Percentiles rank a stretch among this genome's conserved stretches.
These are phyloP conservation scores for Cichladusa arquata DNA, from an alignment of 2,113 vertebrate species.

Conservation along the genomic window DNA sequence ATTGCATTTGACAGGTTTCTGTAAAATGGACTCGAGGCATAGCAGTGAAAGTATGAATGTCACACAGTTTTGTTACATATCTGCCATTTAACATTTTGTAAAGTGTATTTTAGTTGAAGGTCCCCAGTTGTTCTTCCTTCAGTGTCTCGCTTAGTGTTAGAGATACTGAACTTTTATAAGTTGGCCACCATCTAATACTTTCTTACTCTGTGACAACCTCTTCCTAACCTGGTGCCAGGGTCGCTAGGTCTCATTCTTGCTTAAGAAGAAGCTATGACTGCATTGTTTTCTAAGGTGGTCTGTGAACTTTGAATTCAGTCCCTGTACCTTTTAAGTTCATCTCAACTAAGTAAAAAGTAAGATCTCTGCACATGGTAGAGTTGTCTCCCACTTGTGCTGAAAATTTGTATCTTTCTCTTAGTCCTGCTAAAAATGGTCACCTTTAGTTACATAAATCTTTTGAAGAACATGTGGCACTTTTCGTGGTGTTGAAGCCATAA, in stretches of 20 bases:
- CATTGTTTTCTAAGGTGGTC: background rate
- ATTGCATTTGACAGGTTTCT: slow-evolving; percentile 71
- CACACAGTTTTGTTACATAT: slow-evolving; percentile 49
- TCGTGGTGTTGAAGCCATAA: background rate
- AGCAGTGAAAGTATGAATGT: slow-evolving; percentile 62
- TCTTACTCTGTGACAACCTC: background rate
- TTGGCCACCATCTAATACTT: background rate
- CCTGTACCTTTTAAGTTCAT: background rate
- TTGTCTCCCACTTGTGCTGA: background rate
- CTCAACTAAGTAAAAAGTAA: background rate
- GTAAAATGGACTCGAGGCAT: slow-evolving; percentile 60
- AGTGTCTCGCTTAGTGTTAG: background rate
- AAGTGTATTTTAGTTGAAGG: slow-evolving; percentile 48
- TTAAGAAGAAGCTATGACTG: background rate
- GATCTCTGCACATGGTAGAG: background rate
- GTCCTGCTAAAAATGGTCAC: background rate
- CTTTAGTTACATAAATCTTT: background rate
- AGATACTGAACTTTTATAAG: background rate
- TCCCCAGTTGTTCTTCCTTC: background rate
- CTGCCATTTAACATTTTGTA: slow-evolving; percentile 39
- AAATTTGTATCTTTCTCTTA: background rate
- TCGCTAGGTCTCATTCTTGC: background rate
- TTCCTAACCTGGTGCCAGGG: background rate
- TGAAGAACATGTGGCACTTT: background rate
- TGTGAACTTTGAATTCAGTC: background rate